Base-by-base conservation (phyloP, 1,140 invertebrate genomes). In the Andrena cerasifolii region DNA sequence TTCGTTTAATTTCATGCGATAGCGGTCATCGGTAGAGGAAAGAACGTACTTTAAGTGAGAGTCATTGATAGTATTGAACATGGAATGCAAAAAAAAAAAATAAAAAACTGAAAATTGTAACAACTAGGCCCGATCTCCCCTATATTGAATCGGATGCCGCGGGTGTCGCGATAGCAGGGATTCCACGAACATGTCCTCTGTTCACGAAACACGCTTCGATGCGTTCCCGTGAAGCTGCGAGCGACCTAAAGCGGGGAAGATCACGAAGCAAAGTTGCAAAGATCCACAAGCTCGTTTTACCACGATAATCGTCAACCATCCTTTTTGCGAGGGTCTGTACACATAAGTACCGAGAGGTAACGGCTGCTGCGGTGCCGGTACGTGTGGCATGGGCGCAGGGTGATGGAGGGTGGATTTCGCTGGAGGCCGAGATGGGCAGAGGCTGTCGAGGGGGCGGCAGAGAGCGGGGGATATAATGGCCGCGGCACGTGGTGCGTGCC, bases 401-500 rank as follows among this genome's bases (percentile, higher is more conserved):
- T 51, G 70, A 58, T 21, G 47, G 18, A 21, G 71, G 51, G 47
- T 58, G 65, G 54, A 14, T 26, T n/a, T 28, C 14, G 65, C 43
- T 70, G 43, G 75, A 76, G 56, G 45, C 53, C 43, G 45, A 56
- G 63, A 77, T 51, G 36, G 53, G 54, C 59, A 26, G 47, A 45
- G 58, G 18, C 12, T 45, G 18, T 3, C 14, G 28, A 33, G 40
- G 24, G 53, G 28, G 26, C 7, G 8, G 53, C 8, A 79, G 78
- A 59, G 62, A 56, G 70, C 10, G 68, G 59, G 70, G 53, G 21
- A 78, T 73, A 82, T 88, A 88, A 86, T 86, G 77, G 84, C 82
- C 72, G 82, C 78, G 84, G 83, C 86, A 86, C 86, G 82, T 86
- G 84, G 83, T 86, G 83, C 82, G 82, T 79, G 78, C 70, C 85